Evolutionary conservation across 2,888 invertebrate species (phyloP).

Genomic region (Acholoe squamosa): DNA sequence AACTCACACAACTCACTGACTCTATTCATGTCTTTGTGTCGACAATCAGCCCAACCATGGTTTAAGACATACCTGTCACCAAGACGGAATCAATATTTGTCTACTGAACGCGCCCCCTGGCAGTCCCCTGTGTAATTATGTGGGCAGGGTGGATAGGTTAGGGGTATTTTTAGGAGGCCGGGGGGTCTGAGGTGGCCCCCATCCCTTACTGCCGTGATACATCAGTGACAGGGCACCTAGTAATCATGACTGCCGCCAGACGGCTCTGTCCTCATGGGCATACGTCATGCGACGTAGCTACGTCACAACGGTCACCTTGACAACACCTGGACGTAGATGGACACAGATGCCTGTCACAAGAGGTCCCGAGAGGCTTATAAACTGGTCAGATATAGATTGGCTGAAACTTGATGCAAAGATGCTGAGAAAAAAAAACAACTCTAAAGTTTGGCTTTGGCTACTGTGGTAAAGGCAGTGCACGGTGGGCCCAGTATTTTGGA

Average conservation of each 20-base stretch:
- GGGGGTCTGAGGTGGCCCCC: neutral
- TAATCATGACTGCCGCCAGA: constrained; percentile 35
- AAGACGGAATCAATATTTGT: constrained; percentile 45
- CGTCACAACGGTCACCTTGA: constrained; percentile 49
- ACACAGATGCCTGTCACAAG: neutral
- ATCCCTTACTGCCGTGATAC: constrained; percentile 24
- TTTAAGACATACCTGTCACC: constrained; percentile 39
- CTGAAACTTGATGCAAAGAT: too few species aligned
- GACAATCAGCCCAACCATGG: constrained; percentile 16
- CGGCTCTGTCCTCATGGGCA: constrained; percentile 10
- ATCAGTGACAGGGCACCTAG: constrained; percentile 56
- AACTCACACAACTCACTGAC: constrained; percentile 34
- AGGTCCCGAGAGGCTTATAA: neutral
- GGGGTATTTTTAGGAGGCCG: constrained; percentile 15
- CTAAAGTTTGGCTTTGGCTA: too few species aligned
- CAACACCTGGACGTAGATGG: constrained; percentile 2
- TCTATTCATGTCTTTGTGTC: constrained; percentile 33
- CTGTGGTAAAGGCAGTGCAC: too few species aligned
- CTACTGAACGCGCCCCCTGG: constrained; percentile 3
- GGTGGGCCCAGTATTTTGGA: too few species aligned
- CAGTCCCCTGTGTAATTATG: neutral
- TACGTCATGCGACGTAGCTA: constrained; percentile 42
- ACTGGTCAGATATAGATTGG: neutral
- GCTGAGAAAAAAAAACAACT: too few species aligned
- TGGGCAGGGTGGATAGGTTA: neutral